Evolutionary conservation across 2,888 invertebrate species (phyloP), one percentile per base, ranked within the genome.

Genomic region (Malthinus seriepunctatus): DNA sequence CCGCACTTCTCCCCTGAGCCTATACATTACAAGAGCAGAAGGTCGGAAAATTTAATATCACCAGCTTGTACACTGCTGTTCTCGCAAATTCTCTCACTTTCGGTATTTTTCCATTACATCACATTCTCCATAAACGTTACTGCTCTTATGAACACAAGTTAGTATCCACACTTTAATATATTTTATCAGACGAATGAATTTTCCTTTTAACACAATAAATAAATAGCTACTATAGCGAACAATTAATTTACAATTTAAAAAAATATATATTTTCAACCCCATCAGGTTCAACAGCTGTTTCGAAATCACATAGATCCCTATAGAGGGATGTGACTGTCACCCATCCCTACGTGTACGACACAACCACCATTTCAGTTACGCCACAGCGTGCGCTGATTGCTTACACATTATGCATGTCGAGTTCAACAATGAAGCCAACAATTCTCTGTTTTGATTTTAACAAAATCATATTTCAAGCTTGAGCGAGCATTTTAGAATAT

Each of bases 351-450:
- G 51, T 71, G 68, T 73, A 69, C 71, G 67, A 23, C 23, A 23
- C 23, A 23, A 23, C 23, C 23, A 23, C 65, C 69, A 68, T 70
- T 23, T 68, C 69, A 64, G 64, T 59, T 67, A 65, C 66, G 64
- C 67, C 67, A 66, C 69, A 67, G 67, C 66, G 45, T 64, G 68
- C 63, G 64, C 69, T 76, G 76, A 76, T 76, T 77, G 77, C 78
- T 78, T 77, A 78, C 78, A 74, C 76, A 79, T 79, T 78, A 79
- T 78, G 78, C 77, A 78, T 78, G 77, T 76, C 76, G 75, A 75
- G 76, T 76, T 69, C 64, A 62, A 68, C 68, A 67, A 66, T 65
- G 64, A 59, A 62, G 58, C 58, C 57, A 65, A 66, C 68, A 65
- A 65, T 23, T 23, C 64, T 63, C 64, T 69, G 64, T 70, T 68